Base-by-base conservation (phyloP, 2,113 vertebrate genomes). In the Brienomyrus brachyistius region DNA sequence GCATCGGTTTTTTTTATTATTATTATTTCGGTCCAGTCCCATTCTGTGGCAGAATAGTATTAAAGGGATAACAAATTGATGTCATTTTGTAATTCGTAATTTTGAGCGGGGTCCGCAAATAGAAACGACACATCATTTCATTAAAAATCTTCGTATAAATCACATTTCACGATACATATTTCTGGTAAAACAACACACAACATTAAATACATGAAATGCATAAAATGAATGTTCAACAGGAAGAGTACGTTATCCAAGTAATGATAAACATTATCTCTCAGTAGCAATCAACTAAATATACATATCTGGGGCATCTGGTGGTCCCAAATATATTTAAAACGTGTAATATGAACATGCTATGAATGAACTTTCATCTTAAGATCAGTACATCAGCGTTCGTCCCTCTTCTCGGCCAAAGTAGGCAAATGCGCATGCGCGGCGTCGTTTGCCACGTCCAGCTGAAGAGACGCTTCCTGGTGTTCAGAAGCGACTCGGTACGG, bases 371-470 rank as follows among this genome's bases (percentile, higher is more conserved):
- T 70, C 10, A 70, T 70, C 10, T 70, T 70, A 11, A 70, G n/a
- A 70, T 31, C 62, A 31, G n/a, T 70, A 31, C n/a, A 11, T 70
- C 62, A 31, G 9, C 59, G n/a, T 3, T n/a, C 23, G 21, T n/a
- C 59, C 59, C 59, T 31, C 62, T 19, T 45, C 80, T n/a, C 80
- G 27, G 27, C 50, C 51, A n/a, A 31, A 5, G 23, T n/a, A n/a
- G 23, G 9, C 50, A 27, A 56, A 13, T 54, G 51, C 85, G 85
- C 85, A 52, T 87, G 85, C 85, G 85, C 31, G 51, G n/a, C 85
- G 27, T 35, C n/a, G 85, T 87, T 27, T 87, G 85, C 85, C 85
- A 87, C 85, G 85, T 87, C 85, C 85, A 87, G 85, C 11, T 87
- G 51, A 13, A 35, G 85, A 87, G 45, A 17, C 13, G 48, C 85